Conservation (phyloP, 2,888 invertebrate species). For the Tipula vernalis region DNA sequence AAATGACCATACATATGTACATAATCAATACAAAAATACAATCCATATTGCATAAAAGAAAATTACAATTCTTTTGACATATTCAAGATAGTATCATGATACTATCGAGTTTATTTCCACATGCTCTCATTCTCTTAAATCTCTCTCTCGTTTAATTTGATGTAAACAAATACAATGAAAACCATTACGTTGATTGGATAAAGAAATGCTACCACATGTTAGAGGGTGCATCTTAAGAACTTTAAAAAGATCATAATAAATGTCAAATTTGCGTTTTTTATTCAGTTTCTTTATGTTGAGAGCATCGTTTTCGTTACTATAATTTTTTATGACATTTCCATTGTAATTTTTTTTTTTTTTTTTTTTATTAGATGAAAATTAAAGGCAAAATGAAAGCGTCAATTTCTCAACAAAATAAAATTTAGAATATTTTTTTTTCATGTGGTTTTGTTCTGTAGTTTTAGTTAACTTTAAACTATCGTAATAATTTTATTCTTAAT, state of each 20-base stretch:
- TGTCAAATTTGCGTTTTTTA: background rate
- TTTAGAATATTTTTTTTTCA: background rate
- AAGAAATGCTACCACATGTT: conserved; percentile 12
- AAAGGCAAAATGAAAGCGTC: conserved; percentile 5
- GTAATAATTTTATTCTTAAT: background rate
- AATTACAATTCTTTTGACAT: background rate
- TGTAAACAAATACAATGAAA: background rate
- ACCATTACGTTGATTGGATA: conserved; percentile 6
- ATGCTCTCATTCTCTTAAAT: background rate
- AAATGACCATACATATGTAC: too few relatives aligned
- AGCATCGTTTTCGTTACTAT: conserved; percentile 1
- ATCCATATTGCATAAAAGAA: background rate
- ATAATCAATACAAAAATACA: too few relatives aligned
- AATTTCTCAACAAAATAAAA: background rate
- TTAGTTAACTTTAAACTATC: background rate
- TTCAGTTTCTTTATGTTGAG: conserved; percentile 10
- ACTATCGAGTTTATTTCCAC: background rate
- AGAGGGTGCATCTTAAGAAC: conserved; percentile 12
- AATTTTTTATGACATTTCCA: conserved; percentile 9
- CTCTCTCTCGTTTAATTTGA: background rate
- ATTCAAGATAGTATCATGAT: background rate
- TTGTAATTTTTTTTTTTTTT: background rate
- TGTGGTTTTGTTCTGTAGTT: background rate
- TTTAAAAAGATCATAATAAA: conserved; percentile 1
- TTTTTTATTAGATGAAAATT: background rate